Evolutionary conservation across 2,888 invertebrate genomes (phyloP), one percentile per base, ranked within the genome.

Genomic region (Habroteleia sp.): DNA sequence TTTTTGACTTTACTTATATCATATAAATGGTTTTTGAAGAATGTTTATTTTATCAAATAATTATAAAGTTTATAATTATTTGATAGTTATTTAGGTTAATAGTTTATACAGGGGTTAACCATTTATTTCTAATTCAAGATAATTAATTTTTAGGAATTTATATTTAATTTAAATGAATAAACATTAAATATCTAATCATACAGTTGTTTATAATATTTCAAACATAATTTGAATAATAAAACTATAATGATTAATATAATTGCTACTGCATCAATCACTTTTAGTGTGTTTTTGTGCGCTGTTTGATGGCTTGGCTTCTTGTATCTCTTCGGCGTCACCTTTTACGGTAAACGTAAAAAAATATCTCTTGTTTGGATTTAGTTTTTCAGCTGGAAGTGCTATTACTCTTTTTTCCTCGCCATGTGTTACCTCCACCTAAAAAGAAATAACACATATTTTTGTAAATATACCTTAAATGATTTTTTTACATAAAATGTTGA

Each of bases 271-370:
- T 78, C 50, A 85, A 29, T 84, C 84, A 42, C 85, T 87, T 72
- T 87, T 86, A 31, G 84, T 77, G 46, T 83, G 81, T 71, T 85
- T 84, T 76, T 84, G 84, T 44, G 78, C 76, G 68, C 74, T 74
- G 17, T 74, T 73, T 7, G 73, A 63, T 46, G 83, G 63, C 37
- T 73, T 46, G 16, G 29, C 62, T 29, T 73, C 54, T 4, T 76
- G 74, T 10, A 73, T 29, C 46, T 73, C 75, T 71, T 73, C 31
- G 68, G 90, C 90, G 1, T 92, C 92, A 48, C 95, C 95, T 88
- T 95, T 95, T 1, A 97, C 96, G 20, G 96, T 96, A 86, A 97
- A 96, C 46, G 96, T 97, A 69, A 97, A 96, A 88, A 96, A 96
- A 89, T 97, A 97, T 85, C 95, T 92, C 89, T 96, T 97, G 86